Evolutionary conservation across 2,113 vertebrate genomes (phyloP).

Genomic region (Engystomops pustulosus): DNA sequence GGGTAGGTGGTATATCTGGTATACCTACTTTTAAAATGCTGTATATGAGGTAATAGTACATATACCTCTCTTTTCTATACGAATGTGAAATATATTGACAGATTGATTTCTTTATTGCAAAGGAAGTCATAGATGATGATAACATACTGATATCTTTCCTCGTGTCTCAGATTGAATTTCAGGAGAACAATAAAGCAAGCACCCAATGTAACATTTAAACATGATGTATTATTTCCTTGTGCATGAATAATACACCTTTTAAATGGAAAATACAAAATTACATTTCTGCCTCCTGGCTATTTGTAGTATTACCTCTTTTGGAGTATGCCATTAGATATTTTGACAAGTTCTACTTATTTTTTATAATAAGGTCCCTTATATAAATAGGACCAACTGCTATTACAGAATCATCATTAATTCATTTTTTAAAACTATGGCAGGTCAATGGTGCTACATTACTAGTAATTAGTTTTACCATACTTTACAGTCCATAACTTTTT

Average conservation of each 20-base stretch:
- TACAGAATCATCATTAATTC: slow-evolving; percentile 4
- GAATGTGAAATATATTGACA: too few species aligned
- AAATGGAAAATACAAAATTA: slow-evolving; percentile 21
- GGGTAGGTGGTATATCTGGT: too few species aligned
- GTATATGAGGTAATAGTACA: too few species aligned
- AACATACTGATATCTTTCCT: background rate
- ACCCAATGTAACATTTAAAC: background rate
- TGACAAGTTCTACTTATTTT: background rate
- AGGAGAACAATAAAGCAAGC: background rate
- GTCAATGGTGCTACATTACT: background rate
- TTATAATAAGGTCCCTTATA: background rate
- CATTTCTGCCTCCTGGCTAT: background rate
- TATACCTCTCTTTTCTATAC: too few species aligned
- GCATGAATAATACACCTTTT: slow-evolving; percentile 24
- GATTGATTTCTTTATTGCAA: too few species aligned
- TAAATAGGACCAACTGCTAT: background rate
- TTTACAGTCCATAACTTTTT: slow-evolving; percentile 3
- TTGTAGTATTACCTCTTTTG: background rate
- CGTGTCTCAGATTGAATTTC: background rate
- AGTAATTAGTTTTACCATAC: slow-evolving; percentile 21
- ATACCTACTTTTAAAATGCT: too few species aligned
- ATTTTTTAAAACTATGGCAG: background rate
- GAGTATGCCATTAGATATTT: background rate
- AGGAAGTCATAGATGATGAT: background rate
- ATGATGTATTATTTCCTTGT: slow-evolving; percentile 14